These are phyloP conservation scores for Triops cancriformis DNA, from an alignment of 1,140 invertebrate genomes.

Conservation along the genomic window DNA sequence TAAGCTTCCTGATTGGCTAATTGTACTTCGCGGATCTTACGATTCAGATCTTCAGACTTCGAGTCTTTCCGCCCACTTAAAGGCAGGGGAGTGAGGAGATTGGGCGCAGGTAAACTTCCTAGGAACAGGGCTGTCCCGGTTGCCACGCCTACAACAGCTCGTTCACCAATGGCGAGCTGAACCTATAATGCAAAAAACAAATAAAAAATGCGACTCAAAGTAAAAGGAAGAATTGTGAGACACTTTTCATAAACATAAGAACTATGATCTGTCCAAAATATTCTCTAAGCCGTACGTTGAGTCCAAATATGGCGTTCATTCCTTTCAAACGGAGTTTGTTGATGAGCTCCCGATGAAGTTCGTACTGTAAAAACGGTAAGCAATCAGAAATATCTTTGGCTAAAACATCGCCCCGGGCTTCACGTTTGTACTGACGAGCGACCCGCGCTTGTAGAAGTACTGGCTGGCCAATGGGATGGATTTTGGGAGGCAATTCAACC, in stretches of 20 bases:
- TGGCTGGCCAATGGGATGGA: conserved; percentile 63
- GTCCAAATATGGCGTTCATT: conserved; percentile 84
- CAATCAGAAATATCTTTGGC: conserved; percentile 89
- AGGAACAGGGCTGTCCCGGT: conserved; percentile 77
- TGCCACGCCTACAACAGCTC: conserved; percentile 73
- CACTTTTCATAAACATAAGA: too few relatives aligned
- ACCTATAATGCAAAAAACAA: conserved; percentile 40
- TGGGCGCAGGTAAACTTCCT: conserved; percentile 57
- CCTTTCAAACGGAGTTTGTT: conserved; percentile 87
- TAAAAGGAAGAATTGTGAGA: too few relatives aligned
- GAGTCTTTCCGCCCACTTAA: conserved; percentile 25
- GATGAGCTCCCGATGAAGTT: conserved; percentile 80
- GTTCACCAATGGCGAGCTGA: conserved; percentile 80
- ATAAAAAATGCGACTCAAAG: too few relatives aligned
- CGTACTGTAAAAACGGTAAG: conserved; percentile 91
- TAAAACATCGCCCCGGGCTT: conserved; percentile 67
- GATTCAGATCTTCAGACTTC: conserved; percentile 44
- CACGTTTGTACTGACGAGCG: conserved; percentile 65
- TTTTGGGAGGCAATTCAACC: conserved; percentile 66
- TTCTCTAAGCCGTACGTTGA: conserved; percentile 48
- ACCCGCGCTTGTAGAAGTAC: conserved; percentile 70
- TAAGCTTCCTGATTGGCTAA: conserved; percentile 58
- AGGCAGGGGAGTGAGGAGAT: conserved; percentile 43
- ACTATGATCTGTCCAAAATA: conserved; percentile 14
- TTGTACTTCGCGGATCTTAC: conserved; percentile 51